Conservation (phyloP, 2,888 invertebrate species). For the Criorhina ranunculi region DNA sequence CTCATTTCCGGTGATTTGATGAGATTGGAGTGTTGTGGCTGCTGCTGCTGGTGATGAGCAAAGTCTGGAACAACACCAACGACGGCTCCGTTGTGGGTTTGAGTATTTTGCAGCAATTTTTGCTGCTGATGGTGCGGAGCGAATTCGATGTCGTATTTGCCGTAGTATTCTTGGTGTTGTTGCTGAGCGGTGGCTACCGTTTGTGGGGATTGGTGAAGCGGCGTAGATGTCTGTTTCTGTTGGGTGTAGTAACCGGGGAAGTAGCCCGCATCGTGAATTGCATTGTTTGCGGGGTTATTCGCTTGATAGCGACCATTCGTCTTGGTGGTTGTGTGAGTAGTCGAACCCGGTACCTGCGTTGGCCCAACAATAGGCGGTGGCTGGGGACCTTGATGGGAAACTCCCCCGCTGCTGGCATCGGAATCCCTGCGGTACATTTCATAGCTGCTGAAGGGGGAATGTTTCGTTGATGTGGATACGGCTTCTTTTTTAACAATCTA, state of each 20-base stretch:
- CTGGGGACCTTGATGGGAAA: constrained; percentile 78
- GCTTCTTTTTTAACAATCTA: constrained; percentile 84
- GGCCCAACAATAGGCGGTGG: constrained; percentile 63
- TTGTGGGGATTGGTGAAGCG: constrained; percentile 76
- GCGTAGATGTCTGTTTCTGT: constrained; percentile 77
- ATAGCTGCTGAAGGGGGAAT: constrained; percentile 82
- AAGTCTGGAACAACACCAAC: constrained; percentile 52
- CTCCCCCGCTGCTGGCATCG: constrained; percentile 78
- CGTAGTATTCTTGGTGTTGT: constrained; percentile 82
- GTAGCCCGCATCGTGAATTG: constrained; percentile 80
- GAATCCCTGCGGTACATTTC: constrained; percentile 80
- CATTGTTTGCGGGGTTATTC: constrained; percentile 62
- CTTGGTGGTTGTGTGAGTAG: constrained; percentile 51
- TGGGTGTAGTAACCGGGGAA: constrained; percentile 82
- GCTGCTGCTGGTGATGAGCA: constrained; percentile 76
- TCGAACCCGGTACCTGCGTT: constrained; percentile 59
- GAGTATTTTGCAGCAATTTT: constrained; percentile 76
- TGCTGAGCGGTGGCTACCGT: constrained; percentile 45
- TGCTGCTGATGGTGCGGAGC: constrained; percentile 79
- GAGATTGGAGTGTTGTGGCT: constrained; percentile 77
- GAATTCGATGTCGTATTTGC: constrained; percentile 83
- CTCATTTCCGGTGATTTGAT: constrained; percentile 77
- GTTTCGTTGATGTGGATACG: constrained; percentile 84
- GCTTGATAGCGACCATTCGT: constrained; percentile 59
- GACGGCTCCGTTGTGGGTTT: constrained; percentile 56